phyloP scores from a whole-genome alignment of 2,113 vertebrate genomes.

The Melierax canorus region DNA sequence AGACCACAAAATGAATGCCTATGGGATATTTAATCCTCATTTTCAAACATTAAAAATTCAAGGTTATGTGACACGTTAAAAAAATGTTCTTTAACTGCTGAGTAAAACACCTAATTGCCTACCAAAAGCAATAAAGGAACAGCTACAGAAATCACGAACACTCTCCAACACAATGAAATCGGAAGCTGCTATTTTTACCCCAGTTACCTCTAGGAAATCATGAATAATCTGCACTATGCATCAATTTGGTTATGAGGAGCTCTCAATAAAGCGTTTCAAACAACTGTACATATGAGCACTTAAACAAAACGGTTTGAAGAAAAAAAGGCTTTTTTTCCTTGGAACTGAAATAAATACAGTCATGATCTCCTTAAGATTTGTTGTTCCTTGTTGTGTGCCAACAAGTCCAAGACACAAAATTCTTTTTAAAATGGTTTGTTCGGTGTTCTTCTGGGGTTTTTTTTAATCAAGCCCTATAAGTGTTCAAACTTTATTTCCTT shows the following conservation, averaged over 20 bases:
- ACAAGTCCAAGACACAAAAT: neutral
- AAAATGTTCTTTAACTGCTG: neutral
- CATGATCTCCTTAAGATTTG: neutral
- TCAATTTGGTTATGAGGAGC: neutral
- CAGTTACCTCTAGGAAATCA: neutral
- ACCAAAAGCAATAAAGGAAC: neutral
- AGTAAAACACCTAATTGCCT: neutral
- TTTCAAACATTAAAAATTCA: constrained; percentile 19
- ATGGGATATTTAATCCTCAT: constrained; percentile 34
- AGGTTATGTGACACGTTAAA: neutral
- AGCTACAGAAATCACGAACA: neutral
- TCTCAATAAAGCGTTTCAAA: neutral
- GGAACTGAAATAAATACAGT: neutral
- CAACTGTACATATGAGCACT: neutral
- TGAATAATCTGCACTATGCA: neutral
- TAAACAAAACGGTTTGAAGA: neutral
- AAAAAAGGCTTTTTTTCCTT: neutral
- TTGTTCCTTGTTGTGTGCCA: neutral
- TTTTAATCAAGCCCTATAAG: neutral
- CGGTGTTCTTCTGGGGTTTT: no score
- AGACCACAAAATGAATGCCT: constrained; percentile 7
- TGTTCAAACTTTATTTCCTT: neutral
- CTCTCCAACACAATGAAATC: neutral
- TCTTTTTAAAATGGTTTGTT: neutral
- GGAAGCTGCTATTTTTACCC: neutral